Evolutionary conservation across 30 jellyfish, hydroid and myxozoan genomes (phyloP), one percentile per base, ranked within the genome.

Genomic region (Mastigias papua): DNA sequence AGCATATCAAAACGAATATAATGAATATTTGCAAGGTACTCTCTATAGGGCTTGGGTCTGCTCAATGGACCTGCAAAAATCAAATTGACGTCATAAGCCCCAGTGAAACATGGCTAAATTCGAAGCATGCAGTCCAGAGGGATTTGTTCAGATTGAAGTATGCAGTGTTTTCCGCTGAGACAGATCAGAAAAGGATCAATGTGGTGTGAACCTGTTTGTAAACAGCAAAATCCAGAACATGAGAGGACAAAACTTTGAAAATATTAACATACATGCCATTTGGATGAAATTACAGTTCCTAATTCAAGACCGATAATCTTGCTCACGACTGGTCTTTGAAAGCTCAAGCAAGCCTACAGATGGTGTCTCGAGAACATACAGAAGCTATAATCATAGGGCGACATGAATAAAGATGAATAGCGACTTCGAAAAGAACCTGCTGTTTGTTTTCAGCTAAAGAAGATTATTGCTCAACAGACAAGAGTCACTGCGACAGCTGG

Each of bases 61-160:
- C 33, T 71, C 85, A 73, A 73, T 61, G 37, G 85, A 73, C 33
- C 72, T 73, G 48, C 85, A 73, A 71, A 73, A 71, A 73, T 73
- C 85, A 73, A 73, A 49, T 48, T 73, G 85, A 73, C 37, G 48
- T 73, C 46, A 50, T 77, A 57, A 78, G 88, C n/a, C 34, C 57
- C 76, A 77, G 78, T 58, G 88, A 77, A 48, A 77, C 78, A 54
- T 77, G 88, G 88, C 78, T 74, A 77, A 61, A 77, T 33, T 54
- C 48, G 25, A 64, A 77, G 34, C 21, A 50, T 50, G 51, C 48
- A 9, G 76, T n/a, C n/a, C n/a, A n/a, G 88, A 77, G 76, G 88
- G 78, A 57, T 34, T 26, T 54, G 65, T 66, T 54, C 76, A 77
- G 78, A 61, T 54, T 33, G n/a, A n/a, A n/a, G n/a, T n/a, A n/a